phyloP scores from a whole-genome alignment of 2,113 vertebrate species.

The Ariopsis seemanni region DNA sequence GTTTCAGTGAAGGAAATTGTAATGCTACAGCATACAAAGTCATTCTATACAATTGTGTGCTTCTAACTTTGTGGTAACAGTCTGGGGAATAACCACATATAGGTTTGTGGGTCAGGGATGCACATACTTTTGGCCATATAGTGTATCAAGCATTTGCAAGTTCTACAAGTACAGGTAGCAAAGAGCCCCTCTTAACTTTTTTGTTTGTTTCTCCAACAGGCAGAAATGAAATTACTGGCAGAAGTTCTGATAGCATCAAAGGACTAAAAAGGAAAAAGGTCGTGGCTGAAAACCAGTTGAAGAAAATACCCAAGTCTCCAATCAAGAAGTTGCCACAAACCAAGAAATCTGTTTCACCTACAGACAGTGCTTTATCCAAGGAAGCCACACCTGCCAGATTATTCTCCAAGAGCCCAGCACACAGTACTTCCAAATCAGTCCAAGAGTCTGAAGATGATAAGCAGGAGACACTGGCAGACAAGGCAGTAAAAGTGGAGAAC shows the following conservation, averaged over 20 bases:
- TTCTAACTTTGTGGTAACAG: not conserved
- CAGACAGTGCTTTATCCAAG: conserved; percentile 67
- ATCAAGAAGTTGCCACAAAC: conserved; percentile 84
- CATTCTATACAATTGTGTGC: too few relatives aligned
- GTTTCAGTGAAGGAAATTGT: too few relatives aligned
- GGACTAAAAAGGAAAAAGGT: conserved; percentile 97
- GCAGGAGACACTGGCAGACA: conserved; percentile 50
- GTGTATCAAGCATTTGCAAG: not conserved
- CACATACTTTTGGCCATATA: not conserved
- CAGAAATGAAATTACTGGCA: conserved; percentile 76
- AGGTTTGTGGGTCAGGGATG: not conserved
- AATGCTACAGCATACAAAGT: too few relatives aligned
- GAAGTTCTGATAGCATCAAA: conserved; percentile 83
- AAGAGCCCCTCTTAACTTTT: not conserved
- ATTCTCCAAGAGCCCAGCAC: conserved; percentile 62
- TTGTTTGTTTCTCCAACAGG: conserved; percentile 65
- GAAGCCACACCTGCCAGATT: conserved; percentile 58
- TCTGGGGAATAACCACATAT: not conserved
- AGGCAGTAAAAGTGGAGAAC: conserved; percentile 61
- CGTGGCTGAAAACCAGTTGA: conserved; percentile 88
- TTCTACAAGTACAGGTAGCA: not conserved
- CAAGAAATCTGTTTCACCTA: conserved; percentile 69
- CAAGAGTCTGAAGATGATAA: conserved; percentile 64
- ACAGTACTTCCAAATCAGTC: conserved; percentile 58
- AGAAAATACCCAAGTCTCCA: conserved; percentile 96